Evolutionary conservation across 2,888 invertebrate genomes (phyloP), one percentile per base, ranked within the genome.

Genomic region (Scaptomyza polygonia): DNA sequence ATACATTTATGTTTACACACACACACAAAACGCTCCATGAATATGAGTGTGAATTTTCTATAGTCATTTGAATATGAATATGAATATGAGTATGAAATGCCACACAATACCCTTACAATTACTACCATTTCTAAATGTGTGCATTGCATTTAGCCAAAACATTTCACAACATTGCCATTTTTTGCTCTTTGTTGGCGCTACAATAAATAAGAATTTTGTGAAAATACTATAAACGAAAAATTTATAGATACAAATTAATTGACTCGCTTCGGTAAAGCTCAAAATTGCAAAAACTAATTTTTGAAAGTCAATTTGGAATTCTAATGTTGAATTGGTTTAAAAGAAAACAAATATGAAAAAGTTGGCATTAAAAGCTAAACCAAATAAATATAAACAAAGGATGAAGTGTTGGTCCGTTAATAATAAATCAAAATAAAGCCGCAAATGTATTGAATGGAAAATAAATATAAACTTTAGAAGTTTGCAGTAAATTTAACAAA

Each of bases 1-100:
- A 59, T 54, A 8, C 36, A 55, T 47, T 78, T 78, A 65, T 74
- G 66, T 78, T 69, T 79, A 74, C 68, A 16, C 36, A 40, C 44
- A 16, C 36, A 40, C 44, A 30, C 44, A 70, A 40, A 53, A 54
- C 49, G 39, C 49, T 25, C 36, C 1, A 49, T 64, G 18, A 29
- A 56, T 55, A 44, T 45, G 25, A 39, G 36, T 58, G 36, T 52
- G 47, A 61, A 57, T 70, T 61, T 61, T 51, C 42, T 68, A 61
- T 69, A 55, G 58, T 52, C 44, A 42, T 56, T 27, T 53, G 21
- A 61, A 64, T 56, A 58, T 55, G 42, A 58, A 57, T 44, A 44
- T 53, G 43, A 49, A 48, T 44, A 54, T 53, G 36, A 32, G n/a
- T n/a, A 43, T 25, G 11, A 39, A 36, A 8, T 14, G 18, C 30